Percentiles rank a stretch among this genome's conserved stretches.
phyloP scores from a whole-genome alignment of 2,888 invertebrate genomes.

The Oxystoma pomonae region DNA sequence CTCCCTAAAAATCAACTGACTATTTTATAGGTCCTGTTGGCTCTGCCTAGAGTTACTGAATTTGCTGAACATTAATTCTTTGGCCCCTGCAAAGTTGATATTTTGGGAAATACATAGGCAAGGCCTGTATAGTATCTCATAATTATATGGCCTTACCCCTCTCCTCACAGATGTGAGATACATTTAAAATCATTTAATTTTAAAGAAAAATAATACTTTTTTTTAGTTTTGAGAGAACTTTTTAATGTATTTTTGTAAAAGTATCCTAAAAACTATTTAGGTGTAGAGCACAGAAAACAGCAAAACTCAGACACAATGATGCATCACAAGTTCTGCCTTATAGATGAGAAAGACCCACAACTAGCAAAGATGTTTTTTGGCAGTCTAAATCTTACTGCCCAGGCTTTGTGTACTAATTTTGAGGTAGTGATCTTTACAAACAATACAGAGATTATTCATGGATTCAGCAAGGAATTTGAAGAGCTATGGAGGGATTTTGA shows the following conservation, averaged over 20 bases:
- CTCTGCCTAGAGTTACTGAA: too few relatives aligned
- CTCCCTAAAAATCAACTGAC: too few relatives aligned
- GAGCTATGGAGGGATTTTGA: slow-evolving; percentile 31
- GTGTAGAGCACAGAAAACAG: slow-evolving; percentile 51
- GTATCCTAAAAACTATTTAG: slow-evolving; percentile 49
- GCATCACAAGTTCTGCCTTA: slow-evolving; percentile 64
- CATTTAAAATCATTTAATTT: too few relatives aligned
- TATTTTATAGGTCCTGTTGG: too few relatives aligned
- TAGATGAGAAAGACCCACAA: slow-evolving; percentile 33
- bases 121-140: too few relatives aligned
- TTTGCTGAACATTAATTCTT: too few relatives aligned
- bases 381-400: slow-evolving; percentile 37
- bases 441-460: slow-evolving; percentile 31
- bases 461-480: slow-evolving; percentile 37
- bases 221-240: neutral
- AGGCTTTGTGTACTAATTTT: slow-evolving; percentile 37
- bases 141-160: too few relatives aligned
- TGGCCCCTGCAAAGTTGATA: too few relatives aligned
- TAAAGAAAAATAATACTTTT: too few relatives aligned
- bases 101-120: too few relatives aligned
- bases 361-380: slow-evolving; percentile 37
- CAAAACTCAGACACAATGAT: slow-evolving; percentile 52
- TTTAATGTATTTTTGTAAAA: slow-evolving; percentile 7
- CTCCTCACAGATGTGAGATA: too few relatives aligned
- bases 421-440: slow-evolving; percentile 37